phyloP scores from a whole-genome alignment of 2,888 invertebrate species.

The Tetranychus piercei region DNA sequence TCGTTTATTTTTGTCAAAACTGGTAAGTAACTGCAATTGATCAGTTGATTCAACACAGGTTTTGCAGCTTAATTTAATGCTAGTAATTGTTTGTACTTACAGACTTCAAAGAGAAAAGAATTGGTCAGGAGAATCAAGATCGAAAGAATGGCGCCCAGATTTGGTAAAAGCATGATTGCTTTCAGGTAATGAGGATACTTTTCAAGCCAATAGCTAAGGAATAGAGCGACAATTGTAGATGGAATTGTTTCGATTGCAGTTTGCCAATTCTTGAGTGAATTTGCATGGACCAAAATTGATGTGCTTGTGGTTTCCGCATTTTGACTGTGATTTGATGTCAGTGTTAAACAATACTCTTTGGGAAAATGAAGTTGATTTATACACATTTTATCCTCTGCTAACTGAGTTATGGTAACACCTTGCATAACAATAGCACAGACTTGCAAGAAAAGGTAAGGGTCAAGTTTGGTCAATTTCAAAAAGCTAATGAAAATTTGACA shows the following conservation, averaged over 20 bases:
- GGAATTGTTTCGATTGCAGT: neutral
- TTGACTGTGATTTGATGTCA: neutral
- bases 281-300: neutral
- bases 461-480: neutral
- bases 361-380: neutral
- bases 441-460: neutral
- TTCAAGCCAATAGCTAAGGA: neutral
- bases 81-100: neutral
- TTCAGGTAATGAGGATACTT: neutral
- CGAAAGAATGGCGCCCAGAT: neutral
- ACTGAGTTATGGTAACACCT: neutral
- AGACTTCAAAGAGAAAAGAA: neutral
- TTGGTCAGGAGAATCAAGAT: neutral
- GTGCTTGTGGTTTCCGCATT: neutral
- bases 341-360: neutral
- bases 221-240: neutral
- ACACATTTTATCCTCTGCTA: neutral
- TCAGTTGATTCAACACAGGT: too few relatives aligned
- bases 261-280: neutral
- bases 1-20: too few relatives aligned
- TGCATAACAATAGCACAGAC: neutral
- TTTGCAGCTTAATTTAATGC: too few relatives aligned
- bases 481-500: neutral
- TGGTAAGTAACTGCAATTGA: too few relatives aligned
- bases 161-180: neutral